Percentiles rank a stretch among this genome's conserved stretches.
phyloP scores from a whole-genome alignment of 2,888 invertebrate species.

The Leptarthrus brevirostris region DNA sequence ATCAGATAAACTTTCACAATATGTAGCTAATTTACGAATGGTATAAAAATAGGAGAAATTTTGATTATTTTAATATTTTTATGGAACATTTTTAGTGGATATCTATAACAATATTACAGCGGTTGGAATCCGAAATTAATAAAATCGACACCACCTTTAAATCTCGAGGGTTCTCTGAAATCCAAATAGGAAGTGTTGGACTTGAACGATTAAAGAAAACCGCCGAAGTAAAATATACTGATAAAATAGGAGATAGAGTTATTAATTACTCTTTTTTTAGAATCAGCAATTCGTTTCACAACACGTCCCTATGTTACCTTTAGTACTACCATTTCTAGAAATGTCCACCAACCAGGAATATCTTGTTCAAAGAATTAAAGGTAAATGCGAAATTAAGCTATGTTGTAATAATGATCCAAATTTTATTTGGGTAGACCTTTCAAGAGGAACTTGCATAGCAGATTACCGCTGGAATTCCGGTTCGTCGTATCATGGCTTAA shows the following conservation, averaged over 20 bases:
- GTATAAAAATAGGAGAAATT: constrained; percentile 65
- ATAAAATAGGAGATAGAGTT: too few species aligned
- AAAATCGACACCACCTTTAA: constrained; percentile 77
- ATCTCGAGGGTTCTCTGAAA: constrained; percentile 76
- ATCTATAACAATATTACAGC: constrained; percentile 82
- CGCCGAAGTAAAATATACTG: constrained; percentile 70
- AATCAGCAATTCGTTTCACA: constrained; percentile 65
- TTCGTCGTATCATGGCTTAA: constrained; percentile 76
- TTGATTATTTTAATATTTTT: constrained; percentile 23
- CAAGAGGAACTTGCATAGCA: constrained; percentile 87
- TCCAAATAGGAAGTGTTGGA: constrained; percentile 76
- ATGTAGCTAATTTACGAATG: constrained; percentile 82
- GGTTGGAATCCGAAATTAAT: constrained; percentile 80
- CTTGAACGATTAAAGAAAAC: constrained; percentile 81
- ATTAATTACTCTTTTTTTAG: constrained; percentile 60
- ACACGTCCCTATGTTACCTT: constrained; percentile 66
- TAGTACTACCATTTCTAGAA: constrained; percentile 83
- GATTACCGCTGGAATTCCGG: constrained; percentile 91
- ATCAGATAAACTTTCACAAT: constrained; percentile 77
- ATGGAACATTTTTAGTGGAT: constrained; percentile 85
- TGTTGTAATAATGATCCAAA: constrained; percentile 31
- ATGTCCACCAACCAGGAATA: constrained; percentile 87
- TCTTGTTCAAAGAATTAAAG: constrained; percentile 79
- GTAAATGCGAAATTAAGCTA: too few species aligned
- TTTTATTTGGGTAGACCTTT: constrained; percentile 71